Base-by-base conservation (phyloP, 2,888 invertebrate genomes). In the Ectemnius continuus region DNA sequence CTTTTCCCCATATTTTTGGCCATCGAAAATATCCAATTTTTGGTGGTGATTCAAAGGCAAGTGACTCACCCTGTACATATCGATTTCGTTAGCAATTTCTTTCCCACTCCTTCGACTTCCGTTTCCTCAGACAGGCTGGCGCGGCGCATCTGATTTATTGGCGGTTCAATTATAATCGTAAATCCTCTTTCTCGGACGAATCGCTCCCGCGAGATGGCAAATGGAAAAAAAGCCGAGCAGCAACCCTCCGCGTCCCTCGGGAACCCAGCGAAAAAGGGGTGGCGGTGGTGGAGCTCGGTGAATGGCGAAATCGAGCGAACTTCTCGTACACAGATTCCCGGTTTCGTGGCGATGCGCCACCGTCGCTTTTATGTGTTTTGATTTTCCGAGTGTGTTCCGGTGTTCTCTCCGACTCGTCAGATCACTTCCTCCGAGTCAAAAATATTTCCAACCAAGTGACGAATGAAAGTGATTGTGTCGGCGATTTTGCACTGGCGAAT, bases 91-190 rank as follows among this genome's bases (percentile, higher is more conserved):
- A 68, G 23, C 56, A 68, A 72, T 72, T 72, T 45, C 68, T 72
- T 63, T 23, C 23, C 46, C 68, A 14, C 46, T 23, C 23, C 56
- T 61, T 61, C 18, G 46, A 57, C 23, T 58, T 36, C n/a, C 61
- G 47, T 45, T 26, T 58, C 61, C 56, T 56, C 36, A 13, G 61
- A 65, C 71, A 67, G 58, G 60, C 52, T 63, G 36, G 36, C n/a
- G 23, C 36, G 47, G 60, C 68, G 71, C 67, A 46, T 69, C 76
- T 73, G 78, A 78, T 78, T 78, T 78, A 78, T 78, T 67, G 68
- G n/a, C 66, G 70, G 63, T 61, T 73, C 76, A 76, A 78, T 78
- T 78, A 78, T 78, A 78, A 78, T 78, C 78, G 78, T 78, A 78
- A 78, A 78, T 78, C 76, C 76, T 70, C 66, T 58, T 57, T 23